phyloP scores from a whole-genome alignment of 2,797 vertebrate species.

The Xiphophorus birchmanni region DNA sequence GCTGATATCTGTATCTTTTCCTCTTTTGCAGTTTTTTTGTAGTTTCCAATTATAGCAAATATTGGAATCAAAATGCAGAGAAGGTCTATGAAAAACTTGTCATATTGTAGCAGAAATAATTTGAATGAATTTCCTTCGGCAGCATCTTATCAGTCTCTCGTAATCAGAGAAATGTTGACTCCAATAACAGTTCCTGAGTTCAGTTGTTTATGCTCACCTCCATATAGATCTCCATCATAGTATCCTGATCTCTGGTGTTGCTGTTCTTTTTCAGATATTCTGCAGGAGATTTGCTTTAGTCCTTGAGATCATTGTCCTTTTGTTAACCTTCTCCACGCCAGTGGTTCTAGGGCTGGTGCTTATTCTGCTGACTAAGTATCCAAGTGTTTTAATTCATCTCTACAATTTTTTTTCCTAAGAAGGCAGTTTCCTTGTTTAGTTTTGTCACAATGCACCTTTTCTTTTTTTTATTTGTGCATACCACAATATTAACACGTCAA shows the following conservation, averaged over 20 bases:
- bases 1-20: background rate
- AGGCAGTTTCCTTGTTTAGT: background rate
- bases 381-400: background rate
- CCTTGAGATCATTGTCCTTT: background rate
- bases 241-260: background rate
- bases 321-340: background rate
- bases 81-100: background rate
- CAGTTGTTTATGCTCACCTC: background rate
- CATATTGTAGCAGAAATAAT: background rate
- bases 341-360: background rate
- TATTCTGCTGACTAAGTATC: background rate
- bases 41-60: background rate
- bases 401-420: background rate
- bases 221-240: background rate
- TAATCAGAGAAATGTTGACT: background rate
- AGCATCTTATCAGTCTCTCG: background rate
- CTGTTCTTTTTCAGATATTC: background rate
- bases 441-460: background rate
- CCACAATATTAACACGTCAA: background rate
- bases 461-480: background rate
- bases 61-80: background rate
- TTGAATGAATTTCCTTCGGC: background rate
- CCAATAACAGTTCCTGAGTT: background rate
- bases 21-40: background rate
- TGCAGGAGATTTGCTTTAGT: background rate